A percentile compares a stretch with the other conserved stretches of the same genome.
Evolutionary conservation across 2,888 invertebrate species (phyloP).

Genomic region (Himalopsyche anomala): DNA sequence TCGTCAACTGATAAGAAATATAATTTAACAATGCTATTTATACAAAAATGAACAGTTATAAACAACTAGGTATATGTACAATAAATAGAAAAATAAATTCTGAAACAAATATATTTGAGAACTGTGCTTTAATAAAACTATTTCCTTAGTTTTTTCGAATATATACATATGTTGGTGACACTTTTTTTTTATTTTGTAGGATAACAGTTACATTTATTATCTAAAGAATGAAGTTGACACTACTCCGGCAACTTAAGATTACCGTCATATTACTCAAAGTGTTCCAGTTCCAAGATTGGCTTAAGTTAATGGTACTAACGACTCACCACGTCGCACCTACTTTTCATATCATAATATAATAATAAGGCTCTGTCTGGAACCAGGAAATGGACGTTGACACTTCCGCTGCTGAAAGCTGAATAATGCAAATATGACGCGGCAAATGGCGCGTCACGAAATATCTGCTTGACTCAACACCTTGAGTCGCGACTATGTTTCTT

Average conservation of each 20-base stretch:
- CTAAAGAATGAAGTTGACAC: neutral
- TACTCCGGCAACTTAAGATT: neutral
- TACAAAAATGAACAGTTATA: too few species aligned
- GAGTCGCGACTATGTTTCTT: neutral
- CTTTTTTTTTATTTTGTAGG: neutral
- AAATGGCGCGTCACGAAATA: neutral
- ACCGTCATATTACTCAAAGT: conserved; percentile 4
- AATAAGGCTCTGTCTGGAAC: conserved; percentile 14
- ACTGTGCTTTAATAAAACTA: too few species aligned
- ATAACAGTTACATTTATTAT: neutral
- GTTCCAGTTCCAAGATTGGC: neutral
- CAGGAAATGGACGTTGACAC: conserved; percentile 34
- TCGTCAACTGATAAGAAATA: too few species aligned
- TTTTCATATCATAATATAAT: conserved; percentile 28
- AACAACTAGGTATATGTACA: too few species aligned
- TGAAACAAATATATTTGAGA: too few species aligned
- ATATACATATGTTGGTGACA: too few species aligned
- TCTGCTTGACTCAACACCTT: conserved; percentile 9
- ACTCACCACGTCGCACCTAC: conserved; percentile 24
- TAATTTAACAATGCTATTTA: too few species aligned
- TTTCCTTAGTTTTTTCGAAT: too few species aligned
- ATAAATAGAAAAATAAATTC: too few species aligned
- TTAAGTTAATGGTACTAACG: neutral
- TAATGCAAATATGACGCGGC: conserved; percentile 31
- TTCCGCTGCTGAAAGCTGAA: conserved; percentile 31